Percentiles rank a stretch among this genome's conserved stretches.
Conservation (phyloP, 30 jellyfish, hydroid and myxozoan genomes). For the Chrysaora quinquecirrha region DNA sequence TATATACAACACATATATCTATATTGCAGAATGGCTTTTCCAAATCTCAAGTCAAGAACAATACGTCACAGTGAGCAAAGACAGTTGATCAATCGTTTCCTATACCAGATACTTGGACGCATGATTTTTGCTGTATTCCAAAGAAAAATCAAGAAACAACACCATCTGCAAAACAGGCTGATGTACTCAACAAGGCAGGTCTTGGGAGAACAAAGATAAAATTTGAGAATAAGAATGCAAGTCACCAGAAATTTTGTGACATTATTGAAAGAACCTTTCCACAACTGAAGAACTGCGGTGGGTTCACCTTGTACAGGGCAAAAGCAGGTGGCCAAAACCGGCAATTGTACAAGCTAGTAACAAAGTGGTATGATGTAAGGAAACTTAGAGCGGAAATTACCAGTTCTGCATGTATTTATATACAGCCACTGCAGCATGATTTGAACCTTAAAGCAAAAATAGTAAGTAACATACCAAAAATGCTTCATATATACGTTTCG, state of each 20-base stretch:
- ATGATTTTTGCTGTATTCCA: not conserved
- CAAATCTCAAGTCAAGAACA: not conserved
- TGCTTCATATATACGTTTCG: too few relatives aligned
- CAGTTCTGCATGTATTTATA: not conserved
- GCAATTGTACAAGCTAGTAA: not conserved
- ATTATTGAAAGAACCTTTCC: not conserved
- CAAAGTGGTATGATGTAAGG: not conserved
- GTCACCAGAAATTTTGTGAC: not conserved
- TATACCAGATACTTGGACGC: not conserved
- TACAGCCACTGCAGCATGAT: not conserved
- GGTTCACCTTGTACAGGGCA: conserved; percentile 1
- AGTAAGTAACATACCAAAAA: not conserved
- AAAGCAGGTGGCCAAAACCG: not conserved
- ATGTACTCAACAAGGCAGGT: not conserved
- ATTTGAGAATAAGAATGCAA: too few relatives aligned
- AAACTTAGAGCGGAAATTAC: not conserved
- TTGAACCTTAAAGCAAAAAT: not conserved
- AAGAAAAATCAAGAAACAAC: not conserved
- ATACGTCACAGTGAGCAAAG: not conserved
- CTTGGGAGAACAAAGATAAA: too few relatives aligned
- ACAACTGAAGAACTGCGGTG: not conserved
- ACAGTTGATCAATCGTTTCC: not conserved
- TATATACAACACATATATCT: too few relatives aligned
- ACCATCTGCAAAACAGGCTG: conserved; percentile 2
- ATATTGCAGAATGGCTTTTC: not conserved